Evolutionary conservation across 2,113 vertebrate species (phyloP), one percentile per base, ranked within the genome.

Genomic region (Bubalus kerabau): DNA sequence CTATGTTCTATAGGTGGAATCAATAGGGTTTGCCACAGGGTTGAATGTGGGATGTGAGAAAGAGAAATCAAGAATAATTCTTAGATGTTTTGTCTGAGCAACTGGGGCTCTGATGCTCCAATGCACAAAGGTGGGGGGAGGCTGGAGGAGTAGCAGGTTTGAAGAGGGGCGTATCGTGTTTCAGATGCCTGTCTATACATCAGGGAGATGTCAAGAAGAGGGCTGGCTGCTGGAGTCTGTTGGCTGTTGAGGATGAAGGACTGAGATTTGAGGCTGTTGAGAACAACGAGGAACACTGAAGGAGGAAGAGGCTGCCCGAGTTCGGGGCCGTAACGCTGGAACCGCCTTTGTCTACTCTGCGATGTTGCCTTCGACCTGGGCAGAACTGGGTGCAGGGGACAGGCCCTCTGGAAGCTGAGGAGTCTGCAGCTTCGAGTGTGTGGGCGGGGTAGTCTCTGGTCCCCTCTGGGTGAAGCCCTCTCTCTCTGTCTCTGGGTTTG

Each of bases 391-490:
- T 8, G 7, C 0, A 36, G 24, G 13, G 11, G 1, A 16, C 60
- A 28, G 67, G 54, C 16, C 30, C 13, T 60, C 15, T 0, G 4
- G 9, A 19, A 28, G 5, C 4, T 14, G 52, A 57, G 30, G 43
- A 32, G 1, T 48, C 36, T 26, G 21, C 4, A 40, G 12, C 67
- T 2, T 4, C 0, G 0, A 12, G 5, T 24, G 11, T 40, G 57
- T 4, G 13, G 50, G 23, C 2, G 11, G 10, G 3, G 11, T 14
- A 5, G 62, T 84, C 50, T 78, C 54, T 32, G 40, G 6, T 23
- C 1, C 1, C 62, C 9, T 43, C 12, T 17, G 19, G 7, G 56
- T 28, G 59, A 30, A 87, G 21, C 1, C n/a, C 14, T 5, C 14
- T 26, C 1, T 6, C 32, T 24, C 24, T 46, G 19, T 43, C 11